A percentile compares a stretch with the other conserved stretches of the same genome.
Evolutionary conservation across 2,888 invertebrate genomes (phyloP).

Genomic region (Oegoconia quadripuncta): DNA sequence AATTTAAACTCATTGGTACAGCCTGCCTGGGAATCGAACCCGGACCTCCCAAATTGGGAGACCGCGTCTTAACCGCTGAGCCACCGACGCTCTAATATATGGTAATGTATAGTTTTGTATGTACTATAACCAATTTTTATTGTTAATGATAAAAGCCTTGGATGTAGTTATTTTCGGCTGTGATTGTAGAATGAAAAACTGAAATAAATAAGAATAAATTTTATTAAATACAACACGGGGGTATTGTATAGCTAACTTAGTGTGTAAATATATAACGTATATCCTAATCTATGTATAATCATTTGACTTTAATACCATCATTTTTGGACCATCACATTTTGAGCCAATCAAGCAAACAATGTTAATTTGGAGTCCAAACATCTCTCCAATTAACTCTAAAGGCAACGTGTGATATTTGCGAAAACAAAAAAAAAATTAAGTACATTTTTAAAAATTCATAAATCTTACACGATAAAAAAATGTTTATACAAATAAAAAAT

Average conservation of each 20-base stretch:
- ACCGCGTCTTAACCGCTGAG: too few relatives aligned
- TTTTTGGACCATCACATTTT: slow-evolving; percentile 25
- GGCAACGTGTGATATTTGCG: slow-evolving; percentile 9
- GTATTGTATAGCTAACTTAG: slow-evolving; percentile 57
- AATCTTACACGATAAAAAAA: neutral
- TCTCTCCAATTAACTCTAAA: slow-evolving; percentile 5
- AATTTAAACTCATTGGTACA: too few relatives aligned
- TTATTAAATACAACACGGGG: slow-evolving; percentile 65
- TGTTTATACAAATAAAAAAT: slow-evolving; percentile 2
- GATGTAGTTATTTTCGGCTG: too few relatives aligned
- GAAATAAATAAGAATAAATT: slow-evolving; percentile 64
- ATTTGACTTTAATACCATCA: slow-evolving; percentile 28
- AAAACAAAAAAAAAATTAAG: slow-evolving; percentile 5
- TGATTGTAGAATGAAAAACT: too few relatives aligned
- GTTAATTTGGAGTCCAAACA: slow-evolving; percentile 13
- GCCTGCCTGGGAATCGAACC: too few relatives aligned
- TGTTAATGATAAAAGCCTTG: too few relatives aligned
- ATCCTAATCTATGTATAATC: slow-evolving; percentile 34
- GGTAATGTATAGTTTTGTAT: too few relatives aligned
- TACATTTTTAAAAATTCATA: slow-evolving; percentile 8
- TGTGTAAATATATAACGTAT: slow-evolving; percentile 53
- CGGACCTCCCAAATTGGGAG: too few relatives aligned
- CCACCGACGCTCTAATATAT: too few relatives aligned
- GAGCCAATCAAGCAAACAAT: slow-evolving; percentile 21
- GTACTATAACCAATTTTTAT: too few relatives aligned